Base-by-base conservation (phyloP, 2,797 vertebrate genomes). In the Anabas testudineus region DNA sequence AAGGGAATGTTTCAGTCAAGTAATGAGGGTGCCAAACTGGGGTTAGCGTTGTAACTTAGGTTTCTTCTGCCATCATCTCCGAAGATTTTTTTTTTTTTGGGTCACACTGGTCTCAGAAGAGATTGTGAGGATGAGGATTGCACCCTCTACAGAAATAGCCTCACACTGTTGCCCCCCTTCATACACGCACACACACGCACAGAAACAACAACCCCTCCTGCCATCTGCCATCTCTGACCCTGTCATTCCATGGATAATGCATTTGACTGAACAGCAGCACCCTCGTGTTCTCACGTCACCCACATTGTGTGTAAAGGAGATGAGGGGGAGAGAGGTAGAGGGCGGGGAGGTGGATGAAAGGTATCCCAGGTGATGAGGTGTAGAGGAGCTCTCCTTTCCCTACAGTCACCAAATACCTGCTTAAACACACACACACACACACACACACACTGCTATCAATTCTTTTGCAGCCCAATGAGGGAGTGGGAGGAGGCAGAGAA, bases 361-460 rank as follows among this genome's bases (percentile, higher is more conserved):
- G 88, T 91, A 90, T 88, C 87, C 89, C 89, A 93, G 91, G 90
- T 90, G 89, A 93, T 85, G 76, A 79, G 82, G 76, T 87, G 80
- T 78, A 73, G 76, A 52, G 45, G 69, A 90, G 80, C 80, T 76
- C 90, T 86, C 42, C 88, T 91, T 80, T 80, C 64, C 79, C 88
- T 86, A 88, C 86, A 66, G 90, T 87, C 87, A 91, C 78, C 73
- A 83, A 92, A 93, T 90, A 91, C 89, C 88, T 49, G 78, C 67
- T 68, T 73, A 47, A 80, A 70, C 67, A 75, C 68, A 70, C 54
- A 62, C 61, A 65, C 71, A 70, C 71, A 56, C 73, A 37, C 69
- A 77, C 56, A 59, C 59, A 65, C 66, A 72, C 76, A 68, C 74
- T 84, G 85, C 86, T 88, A 88, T 91, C 89, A 89, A 78, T 91